phyloP scores from a whole-genome alignment of 2,113 vertebrate species.

The Megaleporinus macrocephalus region DNA sequence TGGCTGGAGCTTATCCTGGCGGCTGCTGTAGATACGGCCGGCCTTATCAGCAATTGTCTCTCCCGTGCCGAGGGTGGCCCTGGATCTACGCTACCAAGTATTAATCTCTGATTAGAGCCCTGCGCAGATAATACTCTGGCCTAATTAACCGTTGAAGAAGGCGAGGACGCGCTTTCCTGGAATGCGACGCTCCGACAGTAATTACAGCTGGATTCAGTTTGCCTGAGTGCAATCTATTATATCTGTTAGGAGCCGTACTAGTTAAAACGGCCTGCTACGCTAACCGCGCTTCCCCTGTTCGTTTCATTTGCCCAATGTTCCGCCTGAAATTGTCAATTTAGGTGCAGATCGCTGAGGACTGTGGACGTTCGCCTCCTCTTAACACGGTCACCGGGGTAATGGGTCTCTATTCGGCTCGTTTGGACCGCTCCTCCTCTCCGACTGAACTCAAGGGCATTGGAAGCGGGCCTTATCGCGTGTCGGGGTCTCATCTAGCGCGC shows the following conservation, averaged over 20 bases:
- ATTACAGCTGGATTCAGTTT: no score
- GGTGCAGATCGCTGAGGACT: neutral
- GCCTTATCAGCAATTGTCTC: conserved; percentile 28
- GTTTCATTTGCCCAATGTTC: neutral
- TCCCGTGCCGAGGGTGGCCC: conserved; percentile 9
- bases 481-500: conserved; percentile 68
- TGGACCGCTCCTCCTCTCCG: conserved; percentile 14
- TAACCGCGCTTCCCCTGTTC: no score
- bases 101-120: conserved; percentile 25
- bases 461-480: conserved; percentile 63
- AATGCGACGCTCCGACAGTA: neutral
- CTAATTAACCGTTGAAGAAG: neutral
- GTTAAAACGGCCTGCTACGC: no score
- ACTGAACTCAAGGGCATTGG: conserved; percentile 73
- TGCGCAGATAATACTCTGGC: conserved; percentile 10
- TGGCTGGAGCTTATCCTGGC: conserved; percentile 23
- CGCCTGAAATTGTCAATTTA: neutral
- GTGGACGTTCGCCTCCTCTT: conserved; percentile 15
- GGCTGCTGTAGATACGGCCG: conserved; percentile 10
- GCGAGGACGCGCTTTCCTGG: neutral
- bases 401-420: conserved; percentile 23
- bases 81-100: conserved; percentile 1
- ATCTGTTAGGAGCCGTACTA: no score
- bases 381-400: conserved; percentile 16
- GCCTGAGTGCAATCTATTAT: no score